Percentiles rank a stretch among this genome's conserved stretches.
Conservation (phyloP, 2,888 invertebrate genomes). For the Aquatica leii region DNA sequence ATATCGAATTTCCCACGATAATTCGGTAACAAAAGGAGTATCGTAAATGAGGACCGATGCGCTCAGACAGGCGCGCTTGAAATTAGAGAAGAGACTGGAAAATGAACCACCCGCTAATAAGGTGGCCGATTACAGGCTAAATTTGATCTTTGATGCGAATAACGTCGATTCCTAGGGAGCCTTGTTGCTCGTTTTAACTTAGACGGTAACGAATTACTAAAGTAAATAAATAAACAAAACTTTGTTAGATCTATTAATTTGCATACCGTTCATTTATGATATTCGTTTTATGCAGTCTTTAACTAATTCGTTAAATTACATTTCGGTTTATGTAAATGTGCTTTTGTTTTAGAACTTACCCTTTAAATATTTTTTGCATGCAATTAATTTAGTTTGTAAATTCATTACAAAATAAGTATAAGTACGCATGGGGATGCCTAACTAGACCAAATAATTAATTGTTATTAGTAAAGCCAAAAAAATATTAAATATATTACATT, state of each 20-base stretch:
- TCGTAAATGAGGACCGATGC: constrained; percentile 47
- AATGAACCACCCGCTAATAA: constrained; percentile 57
- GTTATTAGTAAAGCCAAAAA: too few relatives aligned
- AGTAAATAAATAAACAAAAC: background rate
- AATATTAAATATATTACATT: too few relatives aligned
- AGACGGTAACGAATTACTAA: background rate
- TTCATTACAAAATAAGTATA: too few relatives aligned
- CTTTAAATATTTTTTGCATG: too few relatives aligned
- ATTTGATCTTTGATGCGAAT: constrained; percentile 55
- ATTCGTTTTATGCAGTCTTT: background rate
- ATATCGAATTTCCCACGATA: constrained; percentile 49
- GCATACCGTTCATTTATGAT: background rate
- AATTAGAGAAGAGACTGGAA: constrained; percentile 53
- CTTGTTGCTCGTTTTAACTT: constrained; percentile 27
- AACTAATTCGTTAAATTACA: too few relatives aligned
- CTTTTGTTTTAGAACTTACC: too few relatives aligned
- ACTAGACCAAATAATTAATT: too few relatives aligned
- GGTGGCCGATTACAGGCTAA: constrained; percentile 58
- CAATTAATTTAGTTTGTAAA: too few relatives aligned
- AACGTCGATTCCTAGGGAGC: constrained; percentile 53
- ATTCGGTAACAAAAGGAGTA: constrained; percentile 55
- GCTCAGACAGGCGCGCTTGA: constrained; percentile 52
- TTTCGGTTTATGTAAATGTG: too few relatives aligned
- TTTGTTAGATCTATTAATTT: too few relatives aligned
- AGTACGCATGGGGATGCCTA: too few relatives aligned